A percentile compares a stretch with the other conserved stretches of the same genome.
These are phyloP conservation scores for Halcyon malimbica DNA, from an alignment of 2,113 vertebrate genomes.

Conservation along the genomic window DNA sequence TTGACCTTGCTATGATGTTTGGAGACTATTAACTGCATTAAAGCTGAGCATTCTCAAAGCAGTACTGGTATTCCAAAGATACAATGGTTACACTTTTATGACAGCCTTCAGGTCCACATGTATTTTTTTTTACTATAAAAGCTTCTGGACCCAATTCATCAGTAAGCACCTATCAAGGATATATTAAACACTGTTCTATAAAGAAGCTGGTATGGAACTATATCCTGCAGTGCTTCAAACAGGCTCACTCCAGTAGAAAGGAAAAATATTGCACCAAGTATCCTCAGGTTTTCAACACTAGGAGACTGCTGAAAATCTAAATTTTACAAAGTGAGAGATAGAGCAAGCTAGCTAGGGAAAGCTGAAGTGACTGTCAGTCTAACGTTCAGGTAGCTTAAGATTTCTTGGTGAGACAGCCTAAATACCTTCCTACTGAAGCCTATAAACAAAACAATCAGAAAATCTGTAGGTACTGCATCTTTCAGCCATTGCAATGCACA, in stretches of 20 bases:
- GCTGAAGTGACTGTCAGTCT: not conserved
- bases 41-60: not conserved
- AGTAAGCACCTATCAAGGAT: not conserved
- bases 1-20: not conserved
- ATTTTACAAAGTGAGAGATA: not conserved
- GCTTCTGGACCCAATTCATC: not conserved
- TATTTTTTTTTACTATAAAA: not conserved
- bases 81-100: not conserved
- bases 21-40: not conserved
- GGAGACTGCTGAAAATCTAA: not conserved
- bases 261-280: not conserved
- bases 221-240: not conserved
- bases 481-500: not conserved
- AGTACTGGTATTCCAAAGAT: not conserved
- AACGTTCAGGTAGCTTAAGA: not conserved
- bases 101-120: not conserved
- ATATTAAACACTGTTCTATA: not conserved
- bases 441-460: not conserved
- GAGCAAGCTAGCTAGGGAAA: not conserved
- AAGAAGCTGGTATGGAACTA: not conserved
- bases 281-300: not conserved
- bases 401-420: not conserved
- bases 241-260: not conserved
- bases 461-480: not conserved
- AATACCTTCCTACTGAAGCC: not conserved